phyloP scores from a whole-genome alignment of 2,888 invertebrate species.

The Nysson spinosus region DNA sequence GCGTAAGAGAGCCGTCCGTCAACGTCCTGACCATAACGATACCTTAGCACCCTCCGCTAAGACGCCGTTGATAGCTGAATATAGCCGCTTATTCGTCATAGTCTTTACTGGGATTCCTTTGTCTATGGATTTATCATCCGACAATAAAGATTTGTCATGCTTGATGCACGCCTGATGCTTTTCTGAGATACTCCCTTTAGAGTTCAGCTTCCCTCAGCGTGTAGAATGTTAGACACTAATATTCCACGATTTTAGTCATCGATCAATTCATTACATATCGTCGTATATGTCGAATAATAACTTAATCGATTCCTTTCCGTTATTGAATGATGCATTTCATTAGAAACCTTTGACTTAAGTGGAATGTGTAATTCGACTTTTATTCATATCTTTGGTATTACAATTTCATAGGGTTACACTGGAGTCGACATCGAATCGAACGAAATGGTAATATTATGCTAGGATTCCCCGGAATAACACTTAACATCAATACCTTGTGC shows the following conservation, averaged over 20 bases:
- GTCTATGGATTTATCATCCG: constrained; percentile 18
- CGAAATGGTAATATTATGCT: not conserved
- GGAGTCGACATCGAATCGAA: not conserved
- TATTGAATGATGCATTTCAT: no score
- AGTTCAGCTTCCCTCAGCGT: no score
- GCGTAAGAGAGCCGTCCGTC: constrained; percentile 75
- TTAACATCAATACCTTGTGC: constrained; percentile 6
- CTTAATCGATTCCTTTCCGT: no score
- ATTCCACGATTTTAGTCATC: no score
- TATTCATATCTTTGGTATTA: not conserved
- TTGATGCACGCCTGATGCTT: no score
- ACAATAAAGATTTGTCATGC: no score
- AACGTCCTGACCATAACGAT: constrained; percentile 70
- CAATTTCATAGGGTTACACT: not conserved
- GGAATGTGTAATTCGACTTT: not conserved
- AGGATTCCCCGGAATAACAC: constrained; percentile 25
- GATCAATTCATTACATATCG: no score
- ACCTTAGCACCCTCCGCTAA: constrained; percentile 51
- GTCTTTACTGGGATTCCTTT: constrained; percentile 25
- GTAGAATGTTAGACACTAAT: no score
- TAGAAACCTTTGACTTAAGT: no score
- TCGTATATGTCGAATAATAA: no score
- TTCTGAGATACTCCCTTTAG: no score
- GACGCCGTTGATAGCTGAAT: constrained; percentile 57
- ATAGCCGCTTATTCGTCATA: constrained; percentile 52